These are phyloP conservation scores for Rhizoglyphus robini DNA, from an alignment of 1,140 invertebrate genomes.

Conservation along the genomic window DNA sequence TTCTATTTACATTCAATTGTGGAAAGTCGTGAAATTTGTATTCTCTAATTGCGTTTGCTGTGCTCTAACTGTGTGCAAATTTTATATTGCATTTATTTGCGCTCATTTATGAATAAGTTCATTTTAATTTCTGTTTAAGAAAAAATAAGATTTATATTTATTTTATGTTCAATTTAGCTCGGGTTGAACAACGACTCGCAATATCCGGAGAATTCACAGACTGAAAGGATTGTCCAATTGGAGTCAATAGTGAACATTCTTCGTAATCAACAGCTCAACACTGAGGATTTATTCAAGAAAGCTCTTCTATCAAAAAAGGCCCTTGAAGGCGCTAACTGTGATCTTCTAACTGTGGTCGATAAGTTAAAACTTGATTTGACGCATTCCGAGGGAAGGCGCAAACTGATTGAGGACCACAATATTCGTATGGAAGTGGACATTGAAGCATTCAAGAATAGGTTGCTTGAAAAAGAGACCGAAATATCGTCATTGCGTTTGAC, in stretches of 20 bases:
- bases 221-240: too few species aligned
- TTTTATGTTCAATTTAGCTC: not conserved
- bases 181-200: not conserved
- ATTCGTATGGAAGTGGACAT: conserved; percentile 31
- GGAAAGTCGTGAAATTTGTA: too few species aligned
- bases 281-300: conserved; percentile 16
- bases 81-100: too few species aligned
- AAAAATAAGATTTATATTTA: not conserved
- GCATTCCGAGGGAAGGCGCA: not conserved
- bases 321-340: conserved; percentile 6
- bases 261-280: not conserved
- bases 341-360: conserved; percentile 7
- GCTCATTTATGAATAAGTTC: not conserved
- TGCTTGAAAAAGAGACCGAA: conserved; percentile 20
- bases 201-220: too few species aligned
- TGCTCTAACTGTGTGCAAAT: too few species aligned
- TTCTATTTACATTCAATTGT: too few species aligned
- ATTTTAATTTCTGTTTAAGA: not conserved
- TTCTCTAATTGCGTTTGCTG: too few species aligned
- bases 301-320: conserved; percentile 10
- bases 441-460: not conserved
- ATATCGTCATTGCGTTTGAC: conserved; percentile 16
- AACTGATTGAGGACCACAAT: not conserved
- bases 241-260: not conserved
- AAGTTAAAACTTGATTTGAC: conserved; percentile 17